A percentile compares a stretch with the other conserved stretches of the same genome.
Evolutionary conservation across 2,888 invertebrate species (phyloP).

Genomic region (Caradrina kadenii): DNA sequence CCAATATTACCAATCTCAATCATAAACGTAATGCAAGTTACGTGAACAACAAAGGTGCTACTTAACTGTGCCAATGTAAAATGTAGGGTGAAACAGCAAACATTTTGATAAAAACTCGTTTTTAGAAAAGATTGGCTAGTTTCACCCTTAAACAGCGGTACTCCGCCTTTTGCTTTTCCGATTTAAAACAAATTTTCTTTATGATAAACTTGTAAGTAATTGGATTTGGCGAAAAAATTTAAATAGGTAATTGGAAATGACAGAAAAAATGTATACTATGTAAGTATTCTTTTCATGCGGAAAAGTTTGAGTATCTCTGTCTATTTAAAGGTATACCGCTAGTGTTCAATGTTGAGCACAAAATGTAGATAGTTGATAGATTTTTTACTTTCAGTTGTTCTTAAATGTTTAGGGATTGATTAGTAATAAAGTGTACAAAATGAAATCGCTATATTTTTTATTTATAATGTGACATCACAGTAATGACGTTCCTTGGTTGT

Average conservation of each 20-base stretch:
- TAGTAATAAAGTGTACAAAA: conserved; percentile 47
- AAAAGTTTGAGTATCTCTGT: conserved; percentile 47
- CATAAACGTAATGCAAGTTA: conserved; percentile 14
- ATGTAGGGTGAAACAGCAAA: conserved; percentile 41
- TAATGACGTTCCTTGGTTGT: conserved; percentile 45
- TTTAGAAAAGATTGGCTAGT: conserved; percentile 23
- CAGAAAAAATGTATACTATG: background rate
- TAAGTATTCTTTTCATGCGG: background rate
- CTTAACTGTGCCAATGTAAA: conserved; percentile 75
- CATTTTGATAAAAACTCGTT: conserved; percentile 1
- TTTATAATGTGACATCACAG: conserved; percentile 45
- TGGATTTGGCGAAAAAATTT: background rate
- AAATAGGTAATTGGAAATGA: background rate
- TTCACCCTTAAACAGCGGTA: conserved; percentile 30
- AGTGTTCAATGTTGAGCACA: conserved; percentile 72
- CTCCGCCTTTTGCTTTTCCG: conserved; percentile 32
- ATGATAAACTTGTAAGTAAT: background rate
- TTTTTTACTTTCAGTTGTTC: conserved; percentile 57
- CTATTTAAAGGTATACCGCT: conserved; percentile 43
- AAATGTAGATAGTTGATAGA: conserved; percentile 60
- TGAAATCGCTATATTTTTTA: conserved; percentile 32
- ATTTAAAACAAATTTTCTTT: background rate
- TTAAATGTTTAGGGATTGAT: conserved; percentile 37
- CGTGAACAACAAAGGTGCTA: conserved; percentile 72
- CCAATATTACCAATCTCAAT: conserved; percentile 20